Evolutionary conservation across 2,888 invertebrate species (phyloP).

Genomic region (Phorcus lineatus): DNA sequence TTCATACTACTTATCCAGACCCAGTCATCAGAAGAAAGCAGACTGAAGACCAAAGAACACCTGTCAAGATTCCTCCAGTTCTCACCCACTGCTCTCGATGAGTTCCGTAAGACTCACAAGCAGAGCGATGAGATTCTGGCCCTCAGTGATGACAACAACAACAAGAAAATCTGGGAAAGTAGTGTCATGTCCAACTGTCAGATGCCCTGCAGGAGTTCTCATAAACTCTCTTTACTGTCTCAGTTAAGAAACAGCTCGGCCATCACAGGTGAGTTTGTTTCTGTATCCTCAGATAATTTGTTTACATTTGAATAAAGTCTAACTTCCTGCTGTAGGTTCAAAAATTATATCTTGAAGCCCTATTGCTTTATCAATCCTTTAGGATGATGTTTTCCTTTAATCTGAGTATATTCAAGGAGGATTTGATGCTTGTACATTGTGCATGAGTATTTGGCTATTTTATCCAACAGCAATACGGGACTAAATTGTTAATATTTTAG

Average conservation of each 20-base stretch:
- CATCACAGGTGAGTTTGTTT: neutral
- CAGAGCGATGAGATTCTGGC: neutral
- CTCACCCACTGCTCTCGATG: neutral
- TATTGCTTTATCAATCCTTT: too few relatives aligned
- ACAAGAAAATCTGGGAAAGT: neutral
- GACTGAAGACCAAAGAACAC: neutral
- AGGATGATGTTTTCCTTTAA: too few relatives aligned
- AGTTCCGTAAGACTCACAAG: neutral
- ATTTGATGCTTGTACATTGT: too few relatives aligned
- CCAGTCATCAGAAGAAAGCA: neutral
- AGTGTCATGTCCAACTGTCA: neutral
- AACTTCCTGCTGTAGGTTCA: too few relatives aligned
- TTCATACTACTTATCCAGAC: neutral
- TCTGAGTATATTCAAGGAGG: too few relatives aligned
- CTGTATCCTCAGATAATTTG: neutral
- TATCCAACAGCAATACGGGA: too few relatives aligned
- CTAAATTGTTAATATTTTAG: too few relatives aligned
- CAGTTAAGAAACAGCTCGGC: neutral
- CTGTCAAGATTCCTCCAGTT: constrained; percentile 22
- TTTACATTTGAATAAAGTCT: neutral
- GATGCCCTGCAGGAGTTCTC: neutral
- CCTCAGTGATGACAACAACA: constrained; percentile 29
- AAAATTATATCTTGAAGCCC: too few relatives aligned
- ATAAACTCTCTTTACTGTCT: neutral
- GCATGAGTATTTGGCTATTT: too few relatives aligned